These are phyloP conservation scores for Bruchidius siliquastri DNA, from an alignment of 2,888 invertebrate genomes.

Conservation along the genomic window DNA sequence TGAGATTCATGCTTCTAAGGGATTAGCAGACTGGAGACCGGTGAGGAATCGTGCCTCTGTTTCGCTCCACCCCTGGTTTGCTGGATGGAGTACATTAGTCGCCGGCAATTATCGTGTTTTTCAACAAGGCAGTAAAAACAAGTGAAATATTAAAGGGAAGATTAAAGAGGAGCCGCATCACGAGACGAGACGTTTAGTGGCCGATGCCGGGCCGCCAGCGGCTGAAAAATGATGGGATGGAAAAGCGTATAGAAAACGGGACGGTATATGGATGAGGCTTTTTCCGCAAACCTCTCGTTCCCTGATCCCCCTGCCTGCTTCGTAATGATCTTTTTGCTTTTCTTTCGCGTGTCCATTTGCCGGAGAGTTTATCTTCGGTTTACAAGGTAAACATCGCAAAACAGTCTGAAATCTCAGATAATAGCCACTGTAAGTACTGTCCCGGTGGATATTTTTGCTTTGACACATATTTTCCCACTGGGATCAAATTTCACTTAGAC, in stretches of 20 bases:
- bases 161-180: constrained; percentile 42
- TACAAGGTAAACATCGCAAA: neutral
- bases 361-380: neutral
- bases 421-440: no score
- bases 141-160: constrained; percentile 43
- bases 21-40: no score
- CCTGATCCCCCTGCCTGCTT: neutral
- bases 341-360: neutral
- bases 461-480: no score
- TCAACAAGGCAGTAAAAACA: constrained; percentile 39
- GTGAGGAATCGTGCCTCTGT: no score
- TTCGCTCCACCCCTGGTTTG: constrained; percentile 16
- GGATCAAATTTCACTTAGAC: no score
- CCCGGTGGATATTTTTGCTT: no score
- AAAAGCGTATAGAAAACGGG: constrained; percentile 39
- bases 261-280: constrained; percentile 38
- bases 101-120: constrained; percentile 43
- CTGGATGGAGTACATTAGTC: constrained; percentile 36
- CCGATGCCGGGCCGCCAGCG: constrained; percentile 38
- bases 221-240: constrained; percentile 38
- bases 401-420: neutral
- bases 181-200: constrained; percentile 21
- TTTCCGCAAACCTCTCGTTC: constrained; percentile 29
- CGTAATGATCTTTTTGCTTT: neutral
- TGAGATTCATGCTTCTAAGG: no score